Conservation (phyloP, 2,113 vertebrate genomes). For the Sapajus apella region DNA sequence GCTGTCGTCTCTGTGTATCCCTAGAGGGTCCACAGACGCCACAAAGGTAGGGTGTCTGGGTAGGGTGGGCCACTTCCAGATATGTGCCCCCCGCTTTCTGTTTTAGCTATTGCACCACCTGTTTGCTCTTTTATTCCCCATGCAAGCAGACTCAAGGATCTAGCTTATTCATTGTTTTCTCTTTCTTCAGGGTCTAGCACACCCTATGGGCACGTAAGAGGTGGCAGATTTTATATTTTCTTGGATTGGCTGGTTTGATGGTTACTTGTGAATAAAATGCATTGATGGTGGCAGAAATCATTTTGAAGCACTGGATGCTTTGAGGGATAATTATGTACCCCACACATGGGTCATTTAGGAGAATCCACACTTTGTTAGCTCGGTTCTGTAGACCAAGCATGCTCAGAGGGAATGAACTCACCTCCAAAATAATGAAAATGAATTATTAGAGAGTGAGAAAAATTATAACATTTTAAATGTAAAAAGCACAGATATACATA, state of each 20-base stretch:
- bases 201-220: slow-evolving; percentile 13
- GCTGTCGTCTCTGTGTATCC: not conserved
- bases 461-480: not conserved
- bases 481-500: not conserved
- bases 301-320: not conserved
- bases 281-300: not conserved
- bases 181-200: not conserved
- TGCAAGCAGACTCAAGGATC: not conserved
- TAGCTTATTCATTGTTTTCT: not conserved
- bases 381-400: not conserved
- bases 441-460: not conserved
- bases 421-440: not conserved
- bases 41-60: not conserved
- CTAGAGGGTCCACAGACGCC: not conserved
- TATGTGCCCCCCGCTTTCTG: not conserved
- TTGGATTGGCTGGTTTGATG: not conserved
- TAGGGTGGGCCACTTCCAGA: not conserved
- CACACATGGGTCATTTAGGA: not conserved
- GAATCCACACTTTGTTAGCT: not conserved
- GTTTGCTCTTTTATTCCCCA: not conserved
- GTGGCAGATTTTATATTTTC: slow-evolving; percentile 27
- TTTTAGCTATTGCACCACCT: not conserved
- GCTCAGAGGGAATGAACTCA: accelerated
- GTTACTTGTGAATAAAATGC: slow-evolving; percentile 43
- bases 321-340: not conserved